These are phyloP conservation scores for Hypotaenidia philippensis DNA, from an alignment of 2,797 vertebrate genomes.

Conservation along the genomic window DNA sequence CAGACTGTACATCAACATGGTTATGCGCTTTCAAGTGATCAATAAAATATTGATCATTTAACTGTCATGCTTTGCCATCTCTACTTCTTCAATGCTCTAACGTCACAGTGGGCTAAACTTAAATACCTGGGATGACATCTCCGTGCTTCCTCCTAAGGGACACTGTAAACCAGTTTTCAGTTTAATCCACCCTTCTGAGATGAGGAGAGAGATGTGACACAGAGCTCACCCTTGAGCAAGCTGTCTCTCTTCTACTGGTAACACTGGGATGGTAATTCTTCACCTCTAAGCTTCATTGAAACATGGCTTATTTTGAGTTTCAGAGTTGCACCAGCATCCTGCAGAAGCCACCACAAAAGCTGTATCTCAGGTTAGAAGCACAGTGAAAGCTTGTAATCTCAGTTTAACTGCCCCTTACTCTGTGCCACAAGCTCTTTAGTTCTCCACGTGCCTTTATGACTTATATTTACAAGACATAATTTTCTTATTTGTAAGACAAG, in stretches of 20 bases:
- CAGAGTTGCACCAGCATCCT: not conserved
- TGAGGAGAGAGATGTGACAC: not conserved
- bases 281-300: not conserved
- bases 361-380: not conserved
- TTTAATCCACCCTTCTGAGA: not conserved
- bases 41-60: constrained; percentile 16
- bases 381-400: not conserved
- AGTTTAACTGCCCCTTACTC: not conserved
- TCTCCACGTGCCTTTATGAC: not conserved
- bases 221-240: not conserved
- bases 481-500: not conserved
- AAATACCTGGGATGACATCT: not conserved
- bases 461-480: not conserved
- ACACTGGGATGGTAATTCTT: not conserved
- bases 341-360: not conserved
- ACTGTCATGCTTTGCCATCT: not conserved
- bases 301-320: not conserved
- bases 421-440: not conserved
- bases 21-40: not conserved
- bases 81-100: not conserved
- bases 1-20: accelerated
- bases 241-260: not conserved
- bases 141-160: not conserved
- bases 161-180: not conserved
- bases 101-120: not conserved